Base-by-base conservation (phyloP, 2,113 vertebrate species). In the Tenebrosternarchus preto region DNA sequence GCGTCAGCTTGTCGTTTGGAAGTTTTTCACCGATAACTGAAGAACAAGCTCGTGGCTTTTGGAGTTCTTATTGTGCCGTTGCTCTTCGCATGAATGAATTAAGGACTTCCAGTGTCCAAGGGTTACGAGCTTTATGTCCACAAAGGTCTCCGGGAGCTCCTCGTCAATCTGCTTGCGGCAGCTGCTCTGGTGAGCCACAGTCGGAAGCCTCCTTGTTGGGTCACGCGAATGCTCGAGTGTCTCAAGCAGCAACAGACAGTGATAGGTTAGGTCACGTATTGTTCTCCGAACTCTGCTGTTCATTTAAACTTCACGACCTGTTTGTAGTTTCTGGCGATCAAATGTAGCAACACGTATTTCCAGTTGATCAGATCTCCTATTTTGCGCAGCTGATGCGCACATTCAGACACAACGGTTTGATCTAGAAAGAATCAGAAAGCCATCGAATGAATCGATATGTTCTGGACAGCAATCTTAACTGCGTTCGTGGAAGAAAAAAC, bases 341-440 rank as follows among this genome's bases (percentile, higher is more conserved):
- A 83, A 68, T 88, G 85, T 84, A 92, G 76, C 39, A 92, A 81
- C 16, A 86, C 86, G 85, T 87, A 86, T 36, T 53, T 89, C 91
- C 90, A 92, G 85, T 87, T 81, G 1, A 92, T 76, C 4, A 36
- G 1, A 60, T 93, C 92, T 19, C 92, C 92, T 2, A 86, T 5
- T 0, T 83, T 60, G 4, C 90, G 88, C 1, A 93, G 80, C 85
- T 89, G 82, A 0, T 1, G 73, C 0, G 87, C 91, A 5, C 88
- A 89, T 25, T 76, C 27, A 0, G 82, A n/a, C 1, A 83, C 73
- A 39, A 73, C 61, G 0, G 83, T 0, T 0, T 73, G 3, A 29
- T 86, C 90, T 88, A 63, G n/a, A 43, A 71, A 12, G 9, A 0
- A 6, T 1, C 31, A 53, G 15, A 29, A 24, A 5, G 25, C 8